phyloP scores from a whole-genome alignment of 2,888 invertebrate species.

The Apamea monoglypha region DNA sequence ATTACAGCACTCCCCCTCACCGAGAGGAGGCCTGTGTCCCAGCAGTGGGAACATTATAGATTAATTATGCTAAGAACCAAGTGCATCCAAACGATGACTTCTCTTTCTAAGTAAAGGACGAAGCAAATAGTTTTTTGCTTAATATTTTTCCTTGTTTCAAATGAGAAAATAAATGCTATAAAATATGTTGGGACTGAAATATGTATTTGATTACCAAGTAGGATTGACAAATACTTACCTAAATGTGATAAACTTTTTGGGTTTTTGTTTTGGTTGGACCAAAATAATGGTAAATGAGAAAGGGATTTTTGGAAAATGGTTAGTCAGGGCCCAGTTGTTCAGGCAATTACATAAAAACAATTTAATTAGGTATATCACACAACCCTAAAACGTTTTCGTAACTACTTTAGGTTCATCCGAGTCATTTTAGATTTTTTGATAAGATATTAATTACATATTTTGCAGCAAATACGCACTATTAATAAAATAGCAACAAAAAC shows the following conservation, averaged over 20 bases:
- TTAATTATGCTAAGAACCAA: not conserved
- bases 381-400: not conserved
- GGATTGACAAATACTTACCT: not conserved
- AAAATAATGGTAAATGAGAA: not conserved
- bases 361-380: not conserved
- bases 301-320: not conserved
- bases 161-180: not conserved
- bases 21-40: not conserved
- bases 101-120: not conserved
- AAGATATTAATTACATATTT: too few relatives aligned
- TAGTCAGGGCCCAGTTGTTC: too few relatives aligned
- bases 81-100: not conserved
- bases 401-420: not conserved
- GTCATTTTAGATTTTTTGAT: not conserved
- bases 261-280: not conserved
- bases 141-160: not conserved
- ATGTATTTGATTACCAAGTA: slow-evolving; percentile 14
- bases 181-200: not conserved
- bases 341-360: not conserved
- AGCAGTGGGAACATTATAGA: not conserved
- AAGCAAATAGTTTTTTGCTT: not conserved
- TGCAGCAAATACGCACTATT: not conserved
- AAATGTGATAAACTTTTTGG: too few relatives aligned
- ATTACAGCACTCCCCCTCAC: not conserved
- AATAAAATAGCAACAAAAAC: not conserved